phyloP scores from a whole-genome alignment of 2,113 vertebrate genomes.

The Oryzias javanicus region DNA sequence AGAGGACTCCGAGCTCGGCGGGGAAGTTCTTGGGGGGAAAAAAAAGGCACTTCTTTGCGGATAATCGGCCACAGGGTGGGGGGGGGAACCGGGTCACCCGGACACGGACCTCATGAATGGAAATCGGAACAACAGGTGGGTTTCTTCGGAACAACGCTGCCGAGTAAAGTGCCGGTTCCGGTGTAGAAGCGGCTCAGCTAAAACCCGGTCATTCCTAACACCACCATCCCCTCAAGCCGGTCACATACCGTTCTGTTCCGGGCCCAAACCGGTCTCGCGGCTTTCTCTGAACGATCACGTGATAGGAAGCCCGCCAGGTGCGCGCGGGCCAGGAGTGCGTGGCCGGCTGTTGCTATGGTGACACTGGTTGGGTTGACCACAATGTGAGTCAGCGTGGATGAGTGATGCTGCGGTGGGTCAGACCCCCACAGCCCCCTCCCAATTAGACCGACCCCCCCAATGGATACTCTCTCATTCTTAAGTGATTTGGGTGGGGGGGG shows the following conservation, averaged over 20 bases:
- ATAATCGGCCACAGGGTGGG: too few relatives aligned
- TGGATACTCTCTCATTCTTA: too few relatives aligned
- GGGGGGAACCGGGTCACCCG: conserved; percentile 70
- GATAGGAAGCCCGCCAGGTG: conserved; percentile 58
- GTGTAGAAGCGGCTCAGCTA: not conserved
- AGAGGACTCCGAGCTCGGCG: too few relatives aligned
- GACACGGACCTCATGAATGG: conserved; percentile 95
- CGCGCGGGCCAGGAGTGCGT: conserved; percentile 15
- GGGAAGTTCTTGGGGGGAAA: too few relatives aligned
- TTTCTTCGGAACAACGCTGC: not conserved
- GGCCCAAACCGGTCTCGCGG: conserved; percentile 37
- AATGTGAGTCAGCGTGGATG: not conserved
- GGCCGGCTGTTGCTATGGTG: not conserved
- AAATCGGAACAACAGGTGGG: conserved; percentile 94
- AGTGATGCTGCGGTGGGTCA: not conserved
- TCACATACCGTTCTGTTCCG: not conserved
- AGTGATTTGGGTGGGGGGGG: too few relatives aligned
- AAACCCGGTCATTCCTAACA: not conserved
- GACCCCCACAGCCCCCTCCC: too few relatives aligned
- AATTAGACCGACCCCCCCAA: too few relatives aligned
- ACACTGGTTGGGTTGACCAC: not conserved
- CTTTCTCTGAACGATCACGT: conserved; percentile 17
- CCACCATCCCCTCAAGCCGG: not conserved
- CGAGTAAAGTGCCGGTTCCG: conserved; percentile 11
- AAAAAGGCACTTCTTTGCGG: too few relatives aligned